These are phyloP conservation scores for Grantiella picta DNA, from an alignment of 2,113 vertebrate genomes.

Conservation along the genomic window DNA sequence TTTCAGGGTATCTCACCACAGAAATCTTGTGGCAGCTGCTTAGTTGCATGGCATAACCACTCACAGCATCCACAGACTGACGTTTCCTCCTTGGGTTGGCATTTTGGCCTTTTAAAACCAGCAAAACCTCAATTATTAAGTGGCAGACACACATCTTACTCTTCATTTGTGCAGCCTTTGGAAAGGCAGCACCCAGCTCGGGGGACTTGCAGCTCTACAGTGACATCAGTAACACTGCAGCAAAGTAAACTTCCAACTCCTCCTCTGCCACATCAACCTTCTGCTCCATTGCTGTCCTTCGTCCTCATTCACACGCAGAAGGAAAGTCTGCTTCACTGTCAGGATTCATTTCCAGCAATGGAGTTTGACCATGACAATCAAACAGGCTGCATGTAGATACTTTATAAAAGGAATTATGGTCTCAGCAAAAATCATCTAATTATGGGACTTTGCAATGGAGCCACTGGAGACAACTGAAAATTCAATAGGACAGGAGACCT, in stretches of 20 bases:
- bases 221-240: background rate
- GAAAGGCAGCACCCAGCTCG: background rate
- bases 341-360: conserved; percentile 4
- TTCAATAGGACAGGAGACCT: conserved; percentile 23
- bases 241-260: background rate
- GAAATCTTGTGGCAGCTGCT: background rate
- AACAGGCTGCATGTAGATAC: background rate
- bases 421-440: conserved; percentile 48
- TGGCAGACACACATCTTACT: background rate
- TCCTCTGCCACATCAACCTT: background rate
- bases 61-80: background rate
- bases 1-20: background rate
- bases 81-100: background rate
- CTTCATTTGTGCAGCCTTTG: background rate
- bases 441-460: background rate
- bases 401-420: conserved; percentile 2
- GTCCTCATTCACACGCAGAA: background rate
- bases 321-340: background rate
- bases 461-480: conserved; percentile 11
- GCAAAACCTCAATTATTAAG: background rate
- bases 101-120: background rate
- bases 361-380: conserved; percentile 1
- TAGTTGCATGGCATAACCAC: background rate
- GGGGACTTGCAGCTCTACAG: background rate
- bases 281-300: background rate